Evolutionary conservation across 2,113 vertebrate species (phyloP).

Genomic region (Eulemur rufifrons): DNA sequence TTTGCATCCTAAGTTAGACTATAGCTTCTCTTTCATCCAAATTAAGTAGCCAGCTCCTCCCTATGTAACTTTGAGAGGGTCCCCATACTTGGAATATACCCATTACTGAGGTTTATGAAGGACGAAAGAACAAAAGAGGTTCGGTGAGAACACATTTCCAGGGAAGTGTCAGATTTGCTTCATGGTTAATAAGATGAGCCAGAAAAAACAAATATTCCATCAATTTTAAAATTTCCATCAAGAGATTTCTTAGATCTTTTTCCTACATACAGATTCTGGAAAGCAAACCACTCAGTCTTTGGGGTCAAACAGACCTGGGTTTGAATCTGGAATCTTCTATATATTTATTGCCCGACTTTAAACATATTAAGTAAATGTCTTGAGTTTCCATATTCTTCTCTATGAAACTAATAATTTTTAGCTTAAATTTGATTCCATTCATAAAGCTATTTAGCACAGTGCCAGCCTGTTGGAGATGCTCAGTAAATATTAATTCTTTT

Average conservation of each 20-base stretch:
- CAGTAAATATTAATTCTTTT: slow-evolving; percentile 56
- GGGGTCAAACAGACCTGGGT: background rate
- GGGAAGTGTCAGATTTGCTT: background rate
- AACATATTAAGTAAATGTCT: background rate
- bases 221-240: background rate
- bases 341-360: background rate
- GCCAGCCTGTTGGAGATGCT: background rate
- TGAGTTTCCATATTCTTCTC: background rate
- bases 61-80: background rate
- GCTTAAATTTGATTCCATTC: slow-evolving; percentile 7
- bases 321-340: background rate
- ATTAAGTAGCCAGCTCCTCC: background rate
- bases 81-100: background rate
- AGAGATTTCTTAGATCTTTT: background rate
- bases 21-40: background rate
- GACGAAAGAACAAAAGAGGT: background rate
- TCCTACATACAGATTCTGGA: background rate
- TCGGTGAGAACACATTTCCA: background rate
- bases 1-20: background rate
- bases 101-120: background rate
- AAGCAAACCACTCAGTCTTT: background rate
- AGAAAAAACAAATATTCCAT: background rate
- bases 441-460: background rate
- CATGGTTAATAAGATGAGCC: background rate
- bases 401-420: background rate